Conservation (phyloP, 2,888 invertebrate genomes). For the Xanthorhoe designata region DNA sequence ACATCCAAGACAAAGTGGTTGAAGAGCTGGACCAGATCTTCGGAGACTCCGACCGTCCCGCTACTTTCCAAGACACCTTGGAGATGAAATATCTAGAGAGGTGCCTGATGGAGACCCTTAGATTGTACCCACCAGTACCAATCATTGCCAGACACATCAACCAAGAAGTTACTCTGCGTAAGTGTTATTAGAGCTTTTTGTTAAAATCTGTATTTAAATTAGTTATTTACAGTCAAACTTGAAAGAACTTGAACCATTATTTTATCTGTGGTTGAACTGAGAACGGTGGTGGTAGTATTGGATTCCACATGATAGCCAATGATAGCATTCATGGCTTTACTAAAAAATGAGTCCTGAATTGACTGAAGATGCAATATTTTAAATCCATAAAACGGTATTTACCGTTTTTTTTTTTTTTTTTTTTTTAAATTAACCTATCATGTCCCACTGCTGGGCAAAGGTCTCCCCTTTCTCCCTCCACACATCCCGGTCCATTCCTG, state of each 20-base stretch:
- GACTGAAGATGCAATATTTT: no score
- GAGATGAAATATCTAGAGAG: constrained; percentile 94
- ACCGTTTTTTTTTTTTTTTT: not conserved
- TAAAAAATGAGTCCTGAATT: no score
- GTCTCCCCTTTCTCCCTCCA: not conserved
- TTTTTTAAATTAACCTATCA: not conserved
- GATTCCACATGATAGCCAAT: no score
- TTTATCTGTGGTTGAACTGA: no score
- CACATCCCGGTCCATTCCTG: not conserved
- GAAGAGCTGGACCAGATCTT: constrained; percentile 91
- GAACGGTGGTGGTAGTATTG: no score
- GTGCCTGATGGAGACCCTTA: constrained; percentile 92
- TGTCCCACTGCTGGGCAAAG: not conserved
- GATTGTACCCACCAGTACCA: constrained; percentile 93
- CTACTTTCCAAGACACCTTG: constrained; percentile 92
- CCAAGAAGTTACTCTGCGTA: constrained; percentile 89
- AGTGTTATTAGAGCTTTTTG: constrained; percentile 49
- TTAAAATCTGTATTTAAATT: no score
- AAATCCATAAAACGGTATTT: no score
- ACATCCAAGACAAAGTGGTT: constrained; percentile 90
- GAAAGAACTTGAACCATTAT: no score
- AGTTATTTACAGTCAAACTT: no score
- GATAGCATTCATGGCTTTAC: no score
- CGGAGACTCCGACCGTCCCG: constrained; percentile 90
- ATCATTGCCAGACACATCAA: constrained; percentile 90